Base-by-base conservation (phyloP, 2,888 invertebrate species). In the Eurois occulta region DNA sequence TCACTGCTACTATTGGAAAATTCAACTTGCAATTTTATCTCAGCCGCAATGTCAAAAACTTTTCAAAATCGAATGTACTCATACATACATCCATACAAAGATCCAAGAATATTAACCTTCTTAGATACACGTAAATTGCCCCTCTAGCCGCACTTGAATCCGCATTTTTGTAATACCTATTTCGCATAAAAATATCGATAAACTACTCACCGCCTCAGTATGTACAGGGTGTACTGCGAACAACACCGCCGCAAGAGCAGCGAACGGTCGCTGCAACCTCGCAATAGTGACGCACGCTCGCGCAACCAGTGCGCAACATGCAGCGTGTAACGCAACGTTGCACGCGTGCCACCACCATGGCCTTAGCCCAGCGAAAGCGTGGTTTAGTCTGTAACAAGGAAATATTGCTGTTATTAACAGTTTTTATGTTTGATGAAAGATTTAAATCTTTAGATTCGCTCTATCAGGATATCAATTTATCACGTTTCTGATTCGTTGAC, bases 141-240 rank as follows among this genome's bases (percentile, higher is more conserved):
- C 8, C 38, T 38, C 6, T 28, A 5, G 1, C 24, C 5, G 1
- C 52, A 55, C 21, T 10, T 43, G 0, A 21, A 16, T 1, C n/a
- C n/a, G n/a, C n/a, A n/a, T 35, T 43, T n/a, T 35, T 35, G n/a
- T 18, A 7, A 16, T 21, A 62, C 28, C 38, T 38, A 2, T 43
- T 71, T 41, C 18, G 1, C 32, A 5, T 5, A 10, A 24, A 1
- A 7, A 43, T 6, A 74, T 24, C 13, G 5, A 8, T 46, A n/a
- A 11, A 24, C 18, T n/a, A 97, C 98, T 98, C 95, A 98, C 99
- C 94, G 99, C 99, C 95, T 99, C 99, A 10, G 98, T 98, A 94
- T 99, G 99, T 87, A 99, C 97, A 72, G 99, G 99, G 92, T 99
- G 99, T 13, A 98, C 97, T 10, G 99, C 98, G 91, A 99, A 99